A percentile compares a stretch with the other conserved stretches of the same genome.
Evolutionary conservation across 2,113 vertebrate species (phyloP).

Genomic region (Bubo scandiacus): DNA sequence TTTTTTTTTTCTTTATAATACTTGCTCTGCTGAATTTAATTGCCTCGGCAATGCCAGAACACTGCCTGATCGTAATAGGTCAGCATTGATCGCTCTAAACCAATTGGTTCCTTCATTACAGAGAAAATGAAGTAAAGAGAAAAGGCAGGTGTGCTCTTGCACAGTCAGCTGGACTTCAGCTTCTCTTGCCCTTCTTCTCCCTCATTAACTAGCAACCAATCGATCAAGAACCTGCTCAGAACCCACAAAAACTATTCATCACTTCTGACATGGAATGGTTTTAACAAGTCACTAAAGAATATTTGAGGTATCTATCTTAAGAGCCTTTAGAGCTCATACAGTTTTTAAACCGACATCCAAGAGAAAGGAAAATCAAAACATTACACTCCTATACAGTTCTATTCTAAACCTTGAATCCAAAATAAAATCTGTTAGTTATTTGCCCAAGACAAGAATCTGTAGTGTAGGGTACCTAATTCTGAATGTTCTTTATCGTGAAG

Average conservation of each 20-base stretch:
- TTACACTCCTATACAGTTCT: not conserved
- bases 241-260: slow-evolving; percentile 75
- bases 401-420: not conserved
- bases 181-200: slow-evolving; percentile 53
- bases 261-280: slow-evolving; percentile 61
- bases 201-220: slow-evolving; percentile 71
- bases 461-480: not conserved
- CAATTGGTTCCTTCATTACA: slow-evolving; percentile 77
- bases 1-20: slow-evolving; percentile 1
- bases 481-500: not conserved
- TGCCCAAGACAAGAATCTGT: not conserved
- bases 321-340: not conserved
- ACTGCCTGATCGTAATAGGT: slow-evolving; percentile 70
- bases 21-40: slow-evolving; percentile 71
- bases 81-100: slow-evolving; percentile 76
- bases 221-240: slow-evolving; percentile 70
- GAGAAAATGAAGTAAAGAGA: slow-evolving; percentile 75
- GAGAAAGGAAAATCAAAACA: not conserved
- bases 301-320: slow-evolving; percentile 51
- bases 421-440: not conserved
- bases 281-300: slow-evolving; percentile 58
- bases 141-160: slow-evolving; percentile 65
- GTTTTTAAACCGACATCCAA: not conserved
- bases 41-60: slow-evolving; percentile 71
- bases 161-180: slow-evolving; percentile 65